A percentile compares a stretch with the other conserved stretches of the same genome.
These are phyloP conservation scores for Zosterops lateralis DNA, from an alignment of 2,113 vertebrate genomes.

Conservation along the genomic window DNA sequence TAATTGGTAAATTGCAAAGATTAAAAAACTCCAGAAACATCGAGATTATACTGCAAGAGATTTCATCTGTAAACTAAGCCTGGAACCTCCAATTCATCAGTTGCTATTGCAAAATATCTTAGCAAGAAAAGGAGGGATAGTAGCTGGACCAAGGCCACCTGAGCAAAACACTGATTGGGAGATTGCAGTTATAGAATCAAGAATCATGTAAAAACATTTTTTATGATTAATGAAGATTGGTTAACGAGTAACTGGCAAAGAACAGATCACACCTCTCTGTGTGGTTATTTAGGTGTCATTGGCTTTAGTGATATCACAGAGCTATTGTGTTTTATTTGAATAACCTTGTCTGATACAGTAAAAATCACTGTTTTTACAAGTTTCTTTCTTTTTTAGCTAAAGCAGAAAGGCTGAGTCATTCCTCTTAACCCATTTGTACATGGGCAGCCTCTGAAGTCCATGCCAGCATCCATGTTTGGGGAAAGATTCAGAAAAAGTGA, in stretches of 20 bases:
- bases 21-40: background rate
- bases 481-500: background rate
- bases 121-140: background rate
- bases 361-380: constrained; percentile 57
- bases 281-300: constrained; percentile 31
- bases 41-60: background rate
- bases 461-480: background rate
- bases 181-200: constrained; percentile 1
- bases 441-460: background rate
- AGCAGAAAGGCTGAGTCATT: constrained; percentile 9
- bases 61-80: background rate
- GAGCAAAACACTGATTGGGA: constrained; percentile 6
- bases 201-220: constrained; percentile 20
- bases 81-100: background rate
- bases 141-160: constrained; percentile 9
- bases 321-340: constrained; percentile 45
- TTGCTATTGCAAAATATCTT: constrained; percentile 26
- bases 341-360: constrained; percentile 51
- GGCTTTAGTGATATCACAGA: constrained; percentile 12
- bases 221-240: constrained; percentile 56
- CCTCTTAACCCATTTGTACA: background rate
- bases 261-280: constrained; percentile 53
- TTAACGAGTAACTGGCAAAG: constrained; percentile 59
- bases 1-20: background rate
- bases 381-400: constrained; percentile 33